Percentiles rank a stretch among this genome's conserved stretches.
These are phyloP conservation scores for Syrrhaptes paradoxus DNA, from an alignment of 2,113 vertebrate genomes.

Conservation along the genomic window DNA sequence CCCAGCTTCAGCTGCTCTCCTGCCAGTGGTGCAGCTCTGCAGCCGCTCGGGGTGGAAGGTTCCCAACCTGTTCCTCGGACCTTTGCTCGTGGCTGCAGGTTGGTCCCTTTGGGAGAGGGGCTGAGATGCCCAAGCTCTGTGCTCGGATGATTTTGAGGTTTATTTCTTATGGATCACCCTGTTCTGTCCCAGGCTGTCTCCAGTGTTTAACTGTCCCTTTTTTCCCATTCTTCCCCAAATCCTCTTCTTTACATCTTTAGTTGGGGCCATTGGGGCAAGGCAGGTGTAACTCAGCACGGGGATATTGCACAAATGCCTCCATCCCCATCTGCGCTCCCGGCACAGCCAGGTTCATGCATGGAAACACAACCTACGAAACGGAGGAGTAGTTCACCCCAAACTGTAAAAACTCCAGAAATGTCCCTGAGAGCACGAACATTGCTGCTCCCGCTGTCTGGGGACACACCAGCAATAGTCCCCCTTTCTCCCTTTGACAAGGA, in stretches of 20 bases:
- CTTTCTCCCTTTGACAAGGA: background rate
- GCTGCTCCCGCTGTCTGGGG: background rate
- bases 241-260: background rate
- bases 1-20: background rate
- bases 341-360: rapidly evolving
- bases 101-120: background rate
- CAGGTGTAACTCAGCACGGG: rapidly evolving
- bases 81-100: background rate
- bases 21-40: background rate
- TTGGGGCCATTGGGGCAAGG: rapidly evolving
- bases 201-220: background rate
- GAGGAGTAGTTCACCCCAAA: rapidly evolving
- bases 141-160: background rate
- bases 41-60: background rate
- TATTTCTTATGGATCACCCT: rapidly evolving
- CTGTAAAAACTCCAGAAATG: background rate
- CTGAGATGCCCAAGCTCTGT: background rate
- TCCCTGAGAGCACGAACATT: rapidly evolving
- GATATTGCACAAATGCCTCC: background rate
- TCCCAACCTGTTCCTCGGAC: background rate
- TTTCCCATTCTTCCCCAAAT: background rate
- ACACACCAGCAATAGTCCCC: background rate
- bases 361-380: rapidly evolving
- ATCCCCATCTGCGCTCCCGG: rapidly evolving
- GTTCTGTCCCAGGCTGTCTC: background rate